Conservation (phyloP, 2,797 vertebrate genomes). For the Cossypha caffra region DNA sequence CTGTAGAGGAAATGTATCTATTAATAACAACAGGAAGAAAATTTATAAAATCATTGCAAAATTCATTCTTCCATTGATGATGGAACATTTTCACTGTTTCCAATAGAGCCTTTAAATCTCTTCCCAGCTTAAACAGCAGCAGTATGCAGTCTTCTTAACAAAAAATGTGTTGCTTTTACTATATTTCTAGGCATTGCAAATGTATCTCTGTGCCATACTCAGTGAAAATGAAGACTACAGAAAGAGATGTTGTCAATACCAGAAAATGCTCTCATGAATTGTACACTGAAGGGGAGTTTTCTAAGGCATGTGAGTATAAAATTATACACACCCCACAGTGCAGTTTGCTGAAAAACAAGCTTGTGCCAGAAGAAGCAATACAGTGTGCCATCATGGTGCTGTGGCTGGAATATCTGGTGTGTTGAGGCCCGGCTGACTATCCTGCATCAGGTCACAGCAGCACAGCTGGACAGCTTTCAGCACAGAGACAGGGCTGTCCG, state of each 20-base stretch:
- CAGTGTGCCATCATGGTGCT: constrained; percentile 30
- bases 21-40: neutral
- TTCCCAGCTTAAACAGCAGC: neutral
- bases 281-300: neutral
- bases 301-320: neutral
- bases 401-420: neutral
- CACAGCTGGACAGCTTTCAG: constrained; percentile 50
- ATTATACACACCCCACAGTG: neutral
- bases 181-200: neutral
- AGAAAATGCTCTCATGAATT: neutral
- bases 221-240: neutral
- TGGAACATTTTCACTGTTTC: neutral
- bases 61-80: neutral
- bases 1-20: neutral
- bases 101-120: neutral
- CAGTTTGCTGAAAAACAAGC: constrained; percentile 16
- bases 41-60: neutral
- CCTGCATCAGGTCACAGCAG: neutral
- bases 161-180: neutral
- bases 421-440: neutral
- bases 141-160: neutral
- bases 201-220: neutral
- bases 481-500: neutral
- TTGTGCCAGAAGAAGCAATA: constrained; percentile 24
- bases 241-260: neutral